These are phyloP conservation scores for Apantesis nais DNA, from an alignment of 2,888 invertebrate genomes.

Conservation along the genomic window DNA sequence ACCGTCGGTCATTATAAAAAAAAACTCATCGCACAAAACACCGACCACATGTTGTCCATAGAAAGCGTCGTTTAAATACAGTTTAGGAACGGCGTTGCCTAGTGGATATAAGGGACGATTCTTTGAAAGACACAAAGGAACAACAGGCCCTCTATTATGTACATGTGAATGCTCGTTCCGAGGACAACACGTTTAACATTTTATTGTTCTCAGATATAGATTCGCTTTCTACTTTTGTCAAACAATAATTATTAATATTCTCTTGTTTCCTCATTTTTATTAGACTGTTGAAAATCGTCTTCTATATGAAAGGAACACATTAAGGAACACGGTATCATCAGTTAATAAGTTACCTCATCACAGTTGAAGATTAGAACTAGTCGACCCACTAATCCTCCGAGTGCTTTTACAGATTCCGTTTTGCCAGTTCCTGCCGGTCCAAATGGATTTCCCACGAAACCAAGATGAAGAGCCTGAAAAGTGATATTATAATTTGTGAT, in stretches of 20 bases:
- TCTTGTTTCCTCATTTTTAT: background rate
- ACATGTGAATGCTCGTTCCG: constrained; percentile 14
- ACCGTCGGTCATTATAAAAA: background rate
- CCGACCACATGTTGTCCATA: background rate
- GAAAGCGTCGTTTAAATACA: no score
- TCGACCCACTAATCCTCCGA: constrained; percentile 95
- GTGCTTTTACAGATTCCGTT: constrained; percentile 98
- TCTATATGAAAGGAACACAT: background rate
- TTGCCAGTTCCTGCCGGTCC: constrained; percentile 99
- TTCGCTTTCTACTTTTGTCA: background rate
- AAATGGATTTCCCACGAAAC: constrained; percentile 99
- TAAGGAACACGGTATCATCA: background rate
- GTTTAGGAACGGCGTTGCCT: background rate
- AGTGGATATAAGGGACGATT: constrained; percentile 6
- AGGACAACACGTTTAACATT: constrained; percentile 11
- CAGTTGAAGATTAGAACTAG: constrained; percentile 98
- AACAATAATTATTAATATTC: constrained; percentile 3
- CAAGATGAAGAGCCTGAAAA: constrained; percentile 94
- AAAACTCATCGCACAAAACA: background rate
- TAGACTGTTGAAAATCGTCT: background rate
- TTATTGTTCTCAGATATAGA: constrained; percentile 8
- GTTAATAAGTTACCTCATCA: constrained; percentile 89
- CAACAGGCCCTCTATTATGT: constrained; percentile 9
- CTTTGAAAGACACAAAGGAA: constrained; percentile 10
- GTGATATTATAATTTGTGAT: background rate